Conservation (phyloP, 2,113 vertebrate genomes). For the Gnathonemus longibarbis region DNA sequence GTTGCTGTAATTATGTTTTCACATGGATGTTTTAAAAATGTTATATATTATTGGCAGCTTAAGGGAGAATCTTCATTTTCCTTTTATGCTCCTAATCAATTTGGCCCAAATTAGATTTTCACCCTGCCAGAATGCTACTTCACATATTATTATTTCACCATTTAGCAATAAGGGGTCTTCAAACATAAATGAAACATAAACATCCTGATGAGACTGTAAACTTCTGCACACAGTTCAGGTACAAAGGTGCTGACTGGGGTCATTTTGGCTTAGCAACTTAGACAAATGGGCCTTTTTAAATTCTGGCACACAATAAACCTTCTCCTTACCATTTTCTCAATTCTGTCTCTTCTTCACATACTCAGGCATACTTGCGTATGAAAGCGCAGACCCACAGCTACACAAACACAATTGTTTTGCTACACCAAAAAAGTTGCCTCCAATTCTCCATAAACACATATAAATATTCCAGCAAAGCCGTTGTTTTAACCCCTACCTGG, state of each 20-base stretch:
- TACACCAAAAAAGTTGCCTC: background rate
- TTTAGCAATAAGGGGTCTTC: background rate
- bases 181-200: background rate
- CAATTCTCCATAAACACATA: background rate
- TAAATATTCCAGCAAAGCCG: background rate
- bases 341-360: background rate
- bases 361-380: background rate
- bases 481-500: background rate
- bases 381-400: background rate
- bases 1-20: background rate
- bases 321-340: background rate
- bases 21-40: background rate
- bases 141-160: background rate
- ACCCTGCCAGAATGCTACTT: background rate
- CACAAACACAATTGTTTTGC: background rate
- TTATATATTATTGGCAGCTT: background rate
- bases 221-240: background rate
- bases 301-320: background rate
- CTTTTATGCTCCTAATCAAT: background rate
- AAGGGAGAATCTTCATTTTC: background rate
- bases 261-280: background rate
- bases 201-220: background rate
- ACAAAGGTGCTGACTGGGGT: background rate
- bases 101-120: background rate
- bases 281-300: background rate